phyloP scores from a whole-genome alignment of 2,797 vertebrate species.

The Mergus octosetaceus region DNA sequence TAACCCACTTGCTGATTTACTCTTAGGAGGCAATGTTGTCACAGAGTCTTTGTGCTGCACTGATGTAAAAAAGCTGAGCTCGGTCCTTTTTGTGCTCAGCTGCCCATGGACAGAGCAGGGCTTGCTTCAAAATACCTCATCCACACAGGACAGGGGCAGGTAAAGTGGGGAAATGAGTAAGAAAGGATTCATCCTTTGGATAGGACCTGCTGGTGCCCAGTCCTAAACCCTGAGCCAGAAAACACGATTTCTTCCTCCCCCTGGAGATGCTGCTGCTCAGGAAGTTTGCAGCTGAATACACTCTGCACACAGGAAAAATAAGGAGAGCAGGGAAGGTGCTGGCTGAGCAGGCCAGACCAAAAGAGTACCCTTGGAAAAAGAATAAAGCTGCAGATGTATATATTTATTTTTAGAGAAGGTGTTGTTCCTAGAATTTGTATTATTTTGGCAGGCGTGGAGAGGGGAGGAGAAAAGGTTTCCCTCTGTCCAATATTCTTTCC shows the following conservation, averaged over 20 bases:
- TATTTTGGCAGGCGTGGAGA: not conserved
- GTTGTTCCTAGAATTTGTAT: conserved; percentile 10
- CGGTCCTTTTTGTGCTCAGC: not conserved
- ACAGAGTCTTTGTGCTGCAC: not conserved
- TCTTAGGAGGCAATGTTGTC: not conserved
- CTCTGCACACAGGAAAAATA: not conserved
- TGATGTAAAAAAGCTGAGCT: not conserved
- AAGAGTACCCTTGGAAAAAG: conserved; percentile 14
- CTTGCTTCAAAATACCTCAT: not conserved
- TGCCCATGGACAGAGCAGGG: not conserved
- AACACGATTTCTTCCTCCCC: not conserved
- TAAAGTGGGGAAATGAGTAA: not conserved
- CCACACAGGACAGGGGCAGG: not conserved
- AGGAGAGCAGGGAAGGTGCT: not conserved
- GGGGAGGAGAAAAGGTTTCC: not conserved
- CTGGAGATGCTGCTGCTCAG: not conserved
- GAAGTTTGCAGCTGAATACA: not conserved
- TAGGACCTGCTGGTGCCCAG: not conserved
- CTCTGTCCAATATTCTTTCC: not conserved
- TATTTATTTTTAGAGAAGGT: conserved; percentile 43
- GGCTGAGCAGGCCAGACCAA: not conserved
- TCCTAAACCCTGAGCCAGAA: accelerated
- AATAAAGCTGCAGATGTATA: conserved; percentile 15
- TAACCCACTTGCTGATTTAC: not conserved
- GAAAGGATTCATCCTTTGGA: not conserved